Evolutionary conservation across 1,140 invertebrate genomes (phyloP).

Genomic region (Hetaerina americana): DNA sequence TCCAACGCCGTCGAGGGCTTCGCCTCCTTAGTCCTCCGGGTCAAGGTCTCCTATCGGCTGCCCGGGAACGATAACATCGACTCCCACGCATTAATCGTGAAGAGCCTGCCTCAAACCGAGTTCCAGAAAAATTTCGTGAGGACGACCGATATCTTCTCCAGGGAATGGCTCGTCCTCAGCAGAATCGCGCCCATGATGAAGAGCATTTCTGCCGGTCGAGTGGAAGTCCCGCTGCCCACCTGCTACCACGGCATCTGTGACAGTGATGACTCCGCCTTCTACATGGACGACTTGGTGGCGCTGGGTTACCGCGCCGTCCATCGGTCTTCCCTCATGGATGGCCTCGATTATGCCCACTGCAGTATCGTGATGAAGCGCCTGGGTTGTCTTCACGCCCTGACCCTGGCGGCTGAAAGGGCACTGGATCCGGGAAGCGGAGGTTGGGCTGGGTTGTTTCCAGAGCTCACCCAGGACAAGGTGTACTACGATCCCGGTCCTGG

Average conservation of each 20-base stretch:
- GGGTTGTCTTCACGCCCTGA: not conserved
- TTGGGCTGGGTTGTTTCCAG: not conserved
- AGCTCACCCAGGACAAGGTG: no score
- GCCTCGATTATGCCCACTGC: not conserved
- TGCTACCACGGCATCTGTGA: not conserved
- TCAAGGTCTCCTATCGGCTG: not conserved
- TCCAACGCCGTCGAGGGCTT: not conserved
- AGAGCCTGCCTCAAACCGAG: not conserved
- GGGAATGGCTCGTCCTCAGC: not conserved
- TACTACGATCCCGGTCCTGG: not conserved
- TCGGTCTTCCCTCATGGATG: not conserved
- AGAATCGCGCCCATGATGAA: not conserved
- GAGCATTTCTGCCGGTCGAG: not conserved
- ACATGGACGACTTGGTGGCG: not conserved
- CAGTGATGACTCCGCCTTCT: not conserved
- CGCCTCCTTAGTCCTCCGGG: not conserved
- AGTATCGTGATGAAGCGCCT: not conserved
- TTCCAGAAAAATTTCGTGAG: not conserved
- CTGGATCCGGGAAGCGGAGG: not conserved
- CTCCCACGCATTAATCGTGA: not conserved
- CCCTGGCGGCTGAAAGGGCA: not conserved
- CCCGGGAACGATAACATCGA: not conserved
- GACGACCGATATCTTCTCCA: not conserved
- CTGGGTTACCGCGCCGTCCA: not conserved
- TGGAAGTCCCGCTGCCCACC: not conserved